Evolutionary conservation across 1,140 invertebrate genomes (phyloP).

Genomic region (Mamestra configurata): DNA sequence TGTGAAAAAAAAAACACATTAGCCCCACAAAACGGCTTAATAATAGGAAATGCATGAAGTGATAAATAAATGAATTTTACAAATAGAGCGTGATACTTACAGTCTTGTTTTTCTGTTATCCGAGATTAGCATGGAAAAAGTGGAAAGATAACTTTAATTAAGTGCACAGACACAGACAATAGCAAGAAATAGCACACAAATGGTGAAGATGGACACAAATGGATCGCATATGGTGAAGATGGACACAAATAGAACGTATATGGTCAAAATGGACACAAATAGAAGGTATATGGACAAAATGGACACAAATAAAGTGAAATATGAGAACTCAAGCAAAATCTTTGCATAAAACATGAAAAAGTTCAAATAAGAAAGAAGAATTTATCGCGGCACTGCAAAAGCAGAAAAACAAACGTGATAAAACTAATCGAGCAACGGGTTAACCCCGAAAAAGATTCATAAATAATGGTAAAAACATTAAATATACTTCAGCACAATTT

Average conservation of each 20-base stretch:
- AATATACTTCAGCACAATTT: no score
- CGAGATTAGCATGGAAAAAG: conserved; percentile 45
- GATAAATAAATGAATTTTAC: background rate
- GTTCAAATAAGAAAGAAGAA: no score
- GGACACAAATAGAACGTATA: background rate
- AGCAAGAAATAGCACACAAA: conserved; percentile 16
- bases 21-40: background rate
- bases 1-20: background rate
- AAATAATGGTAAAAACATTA: no score
- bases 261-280: conserved; percentile 13
- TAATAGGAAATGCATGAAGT: background rate
- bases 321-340: no score
- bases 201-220: conserved; percentile 6
- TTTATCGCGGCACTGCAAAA: no score
- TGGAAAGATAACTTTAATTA: conserved; percentile 29
- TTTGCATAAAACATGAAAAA: no score
- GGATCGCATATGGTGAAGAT: background rate
- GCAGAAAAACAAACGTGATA: no score
- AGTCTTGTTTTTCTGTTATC: conserved; percentile 47
- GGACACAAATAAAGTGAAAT: background rate
- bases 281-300: background rate
- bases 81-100: conserved; percentile 27
- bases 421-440: no score
- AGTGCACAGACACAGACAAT: conserved; percentile 20
- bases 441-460: no score